Evolutionary conservation across 2,797 vertebrate species (phyloP).

Genomic region (Melanotaenia boesemani): DNA sequence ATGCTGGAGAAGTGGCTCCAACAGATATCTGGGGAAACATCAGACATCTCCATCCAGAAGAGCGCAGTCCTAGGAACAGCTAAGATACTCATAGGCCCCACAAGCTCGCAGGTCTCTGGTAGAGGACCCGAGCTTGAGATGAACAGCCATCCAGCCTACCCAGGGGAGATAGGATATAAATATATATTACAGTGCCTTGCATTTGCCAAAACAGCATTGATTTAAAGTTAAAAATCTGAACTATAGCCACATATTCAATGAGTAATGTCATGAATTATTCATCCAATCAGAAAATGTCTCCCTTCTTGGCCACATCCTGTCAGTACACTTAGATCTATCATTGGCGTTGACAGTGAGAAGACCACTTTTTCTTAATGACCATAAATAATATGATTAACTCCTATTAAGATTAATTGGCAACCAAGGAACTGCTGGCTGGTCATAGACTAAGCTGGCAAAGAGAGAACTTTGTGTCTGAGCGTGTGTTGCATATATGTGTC

Average conservation of each 20-base stretch:
- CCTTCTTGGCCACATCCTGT: constrained; percentile 19
- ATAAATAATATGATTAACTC: constrained; percentile 77
- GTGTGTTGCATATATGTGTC: constrained; percentile 16
- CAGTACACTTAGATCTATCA: constrained; percentile 29
- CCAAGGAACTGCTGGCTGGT: constrained; percentile 66
- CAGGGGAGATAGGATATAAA: too few species aligned
- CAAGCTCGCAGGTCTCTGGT: too few species aligned
- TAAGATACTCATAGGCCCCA: too few species aligned
- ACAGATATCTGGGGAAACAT: too few species aligned
- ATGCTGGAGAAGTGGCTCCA: too few species aligned
- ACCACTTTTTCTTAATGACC: constrained; percentile 69
- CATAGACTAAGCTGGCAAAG: constrained; percentile 60
- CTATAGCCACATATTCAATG: constrained; percentile 23
- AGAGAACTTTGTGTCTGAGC: constrained; percentile 18
- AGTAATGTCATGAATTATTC: constrained; percentile 31
- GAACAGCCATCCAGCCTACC: too few species aligned
- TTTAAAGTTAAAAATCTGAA: constrained; percentile 17
- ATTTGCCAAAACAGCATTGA: neutral
- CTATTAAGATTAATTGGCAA: constrained; percentile 73
- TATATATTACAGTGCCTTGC: too few species aligned
- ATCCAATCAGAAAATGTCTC: constrained; percentile 37
- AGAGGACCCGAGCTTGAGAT: too few species aligned
- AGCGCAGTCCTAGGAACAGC: too few species aligned
- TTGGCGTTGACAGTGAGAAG: constrained; percentile 48
- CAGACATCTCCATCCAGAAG: too few species aligned